Conservation (phyloP, 2,888 invertebrate species). For the Crocallis elinguaria region DNA sequence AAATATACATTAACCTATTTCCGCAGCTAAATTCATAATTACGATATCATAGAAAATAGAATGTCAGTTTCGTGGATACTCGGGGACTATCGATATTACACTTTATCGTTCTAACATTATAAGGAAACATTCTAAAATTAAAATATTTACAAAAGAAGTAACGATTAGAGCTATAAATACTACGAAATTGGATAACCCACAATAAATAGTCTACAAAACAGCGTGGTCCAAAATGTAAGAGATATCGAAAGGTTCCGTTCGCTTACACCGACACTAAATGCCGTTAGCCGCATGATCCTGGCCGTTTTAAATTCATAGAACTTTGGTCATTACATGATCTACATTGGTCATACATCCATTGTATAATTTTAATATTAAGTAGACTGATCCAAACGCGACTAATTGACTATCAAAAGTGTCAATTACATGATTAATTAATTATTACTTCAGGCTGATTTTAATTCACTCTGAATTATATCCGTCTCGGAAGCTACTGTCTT, state of each 20-base stretch:
- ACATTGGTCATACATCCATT: slow-evolving; percentile 60
- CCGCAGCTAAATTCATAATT: slow-evolving; percentile 55
- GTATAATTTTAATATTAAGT: slow-evolving; percentile 28
- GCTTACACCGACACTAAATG: slow-evolving; percentile 33
- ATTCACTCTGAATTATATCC: no score
- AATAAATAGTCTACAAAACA: slow-evolving; percentile 80
- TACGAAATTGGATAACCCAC: slow-evolving; percentile 70
- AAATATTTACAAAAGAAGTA: slow-evolving; percentile 79
- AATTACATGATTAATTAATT: slow-evolving; percentile 44
- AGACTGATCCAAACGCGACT: slow-evolving; percentile 43
- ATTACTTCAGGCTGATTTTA: no score
- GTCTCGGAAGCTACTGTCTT: no score
- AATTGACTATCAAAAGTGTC: slow-evolving; percentile 51
- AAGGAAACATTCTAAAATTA: slow-evolving; percentile 66
- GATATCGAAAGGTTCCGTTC: slow-evolving; percentile 57
- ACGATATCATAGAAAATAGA: slow-evolving; percentile 54
- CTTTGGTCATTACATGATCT: slow-evolving; percentile 74
- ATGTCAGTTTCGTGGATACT: slow-evolving; percentile 50
- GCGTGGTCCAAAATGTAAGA: slow-evolving; percentile 68
- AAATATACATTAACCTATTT: slow-evolving; percentile 72
- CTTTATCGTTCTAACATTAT: slow-evolving; percentile 50
- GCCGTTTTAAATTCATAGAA: slow-evolving; percentile 69
- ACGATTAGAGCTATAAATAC: slow-evolving; percentile 78
- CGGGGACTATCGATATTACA: slow-evolving; percentile 50
- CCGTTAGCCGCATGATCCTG: slow-evolving; percentile 33